A percentile compares a stretch with the other conserved stretches of the same genome.
phyloP scores from a whole-genome alignment of 2,888 invertebrate genomes.

The Notodromas monacha region DNA sequence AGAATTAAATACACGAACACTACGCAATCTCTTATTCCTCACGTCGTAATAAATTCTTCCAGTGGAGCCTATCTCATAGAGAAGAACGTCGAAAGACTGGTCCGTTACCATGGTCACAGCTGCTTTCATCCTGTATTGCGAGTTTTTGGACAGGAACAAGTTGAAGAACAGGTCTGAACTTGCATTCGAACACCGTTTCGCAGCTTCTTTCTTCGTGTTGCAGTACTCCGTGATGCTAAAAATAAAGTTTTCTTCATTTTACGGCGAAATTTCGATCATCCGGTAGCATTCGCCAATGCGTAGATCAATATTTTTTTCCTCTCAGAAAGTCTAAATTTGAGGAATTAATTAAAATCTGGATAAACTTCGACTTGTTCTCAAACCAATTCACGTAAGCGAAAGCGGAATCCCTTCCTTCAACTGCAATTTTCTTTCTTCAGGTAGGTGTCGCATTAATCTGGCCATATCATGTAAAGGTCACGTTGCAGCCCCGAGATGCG shows the following conservation, averaged over 20 bases:
- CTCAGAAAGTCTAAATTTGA: no score
- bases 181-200: constrained; percentile 49
- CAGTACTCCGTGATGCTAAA: constrained; percentile 31
- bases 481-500: no score
- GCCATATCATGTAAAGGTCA: no score
- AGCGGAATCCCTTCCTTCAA: no score
- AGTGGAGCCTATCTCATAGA: constrained; percentile 35
- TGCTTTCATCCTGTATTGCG: constrained; percentile 31
- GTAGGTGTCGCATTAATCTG: no score
- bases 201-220: constrained; percentile 49
- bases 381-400: no score
- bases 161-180: constrained; percentile 46
- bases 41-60: constrained; percentile 31
- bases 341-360: no score
- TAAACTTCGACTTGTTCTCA: no score
- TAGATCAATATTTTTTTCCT: neutral
- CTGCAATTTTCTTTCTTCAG: no score
- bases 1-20: no score
- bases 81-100: constrained; percentile 40
- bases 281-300: constrained; percentile 1
- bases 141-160: constrained; percentile 29
- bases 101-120: constrained; percentile 48
- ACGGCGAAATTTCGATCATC: no score
- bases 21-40: no score
- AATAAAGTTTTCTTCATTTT: constrained; percentile 1